phyloP scores from a whole-genome alignment of 2,113 vertebrate species.

The Heloderma charlesbogerti region DNA sequence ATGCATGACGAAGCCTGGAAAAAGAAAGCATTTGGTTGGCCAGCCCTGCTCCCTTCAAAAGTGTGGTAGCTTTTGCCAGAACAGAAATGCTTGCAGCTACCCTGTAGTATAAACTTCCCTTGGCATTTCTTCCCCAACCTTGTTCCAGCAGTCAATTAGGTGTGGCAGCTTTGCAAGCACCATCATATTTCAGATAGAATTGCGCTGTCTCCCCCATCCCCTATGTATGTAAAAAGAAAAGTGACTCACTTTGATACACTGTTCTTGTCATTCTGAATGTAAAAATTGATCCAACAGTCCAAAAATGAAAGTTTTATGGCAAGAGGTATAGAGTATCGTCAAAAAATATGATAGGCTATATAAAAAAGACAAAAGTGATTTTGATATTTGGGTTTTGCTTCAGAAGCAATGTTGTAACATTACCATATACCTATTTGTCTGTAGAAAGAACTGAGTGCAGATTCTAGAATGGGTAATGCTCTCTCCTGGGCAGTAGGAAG shows the following conservation, averaged over 20 bases:
- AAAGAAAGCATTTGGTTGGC: background rate
- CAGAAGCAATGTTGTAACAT: background rate
- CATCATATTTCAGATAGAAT: background rate
- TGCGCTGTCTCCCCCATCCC: background rate
- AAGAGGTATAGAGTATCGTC: background rate
- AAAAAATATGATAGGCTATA: background rate
- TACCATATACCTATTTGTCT: background rate
- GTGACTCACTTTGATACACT: background rate
- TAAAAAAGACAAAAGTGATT: background rate
- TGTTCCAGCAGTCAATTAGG: background rate
- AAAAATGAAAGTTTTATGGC: background rate
- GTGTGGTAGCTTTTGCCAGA: background rate
- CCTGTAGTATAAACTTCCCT: background rate
- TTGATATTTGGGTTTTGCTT: background rate
- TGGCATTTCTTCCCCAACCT: background rate
- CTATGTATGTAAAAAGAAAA: background rate
- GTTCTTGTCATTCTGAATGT: background rate
- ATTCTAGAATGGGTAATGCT: background rate
- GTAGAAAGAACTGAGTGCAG: background rate
- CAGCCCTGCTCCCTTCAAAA: background rate
- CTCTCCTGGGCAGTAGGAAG: background rate
- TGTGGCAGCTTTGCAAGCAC: background rate
- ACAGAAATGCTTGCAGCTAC: background rate
- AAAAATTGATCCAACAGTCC: background rate
- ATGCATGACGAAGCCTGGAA: background rate